Conservation (phyloP, 92 coral and sea anemone genomes). For the Siderastrea siderea region DNA sequence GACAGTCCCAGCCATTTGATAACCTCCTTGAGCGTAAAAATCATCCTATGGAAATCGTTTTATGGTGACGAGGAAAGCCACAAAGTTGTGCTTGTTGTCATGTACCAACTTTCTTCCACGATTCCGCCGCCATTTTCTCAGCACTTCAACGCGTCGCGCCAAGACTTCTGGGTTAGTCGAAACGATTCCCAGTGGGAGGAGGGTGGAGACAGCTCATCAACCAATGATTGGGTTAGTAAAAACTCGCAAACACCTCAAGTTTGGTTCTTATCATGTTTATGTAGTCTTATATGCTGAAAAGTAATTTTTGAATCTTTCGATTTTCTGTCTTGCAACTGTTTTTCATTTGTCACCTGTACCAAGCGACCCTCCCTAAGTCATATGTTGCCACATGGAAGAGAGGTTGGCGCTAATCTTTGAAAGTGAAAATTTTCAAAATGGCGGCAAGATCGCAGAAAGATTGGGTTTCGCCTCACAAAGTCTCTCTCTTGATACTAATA, state of each 20-base stretch:
- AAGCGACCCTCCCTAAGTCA: neutral
- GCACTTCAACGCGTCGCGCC: constrained; percentile 24
- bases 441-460: constrained; percentile 61
- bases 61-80: constrained; percentile 21
- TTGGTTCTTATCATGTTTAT: too few species aligned
- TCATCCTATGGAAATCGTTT: constrained; percentile 49
- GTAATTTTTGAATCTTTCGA: neutral
- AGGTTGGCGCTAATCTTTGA: constrained; percentile 52
- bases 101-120: constrained; percentile 28
- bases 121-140: constrained; percentile 47
- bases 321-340: neutral
- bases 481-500: constrained; percentile 84
- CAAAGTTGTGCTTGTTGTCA: constrained; percentile 38
- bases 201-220: neutral
- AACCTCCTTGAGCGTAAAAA: constrained; percentile 88
- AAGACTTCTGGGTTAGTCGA: constrained; percentile 25
- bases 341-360: neutral
- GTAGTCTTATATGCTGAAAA: too few species aligned
- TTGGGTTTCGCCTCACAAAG: constrained; percentile 93
- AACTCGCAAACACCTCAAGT: too few species aligned
- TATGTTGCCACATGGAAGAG: neutral
- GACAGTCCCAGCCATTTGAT: constrained; percentile 97
- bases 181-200: neutral
- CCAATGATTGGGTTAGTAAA: too few species aligned
- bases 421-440: constrained; percentile 25